Evolutionary conservation across 2,888 invertebrate genomes (phyloP).

Genomic region (Glaucopsyche alexis): DNA sequence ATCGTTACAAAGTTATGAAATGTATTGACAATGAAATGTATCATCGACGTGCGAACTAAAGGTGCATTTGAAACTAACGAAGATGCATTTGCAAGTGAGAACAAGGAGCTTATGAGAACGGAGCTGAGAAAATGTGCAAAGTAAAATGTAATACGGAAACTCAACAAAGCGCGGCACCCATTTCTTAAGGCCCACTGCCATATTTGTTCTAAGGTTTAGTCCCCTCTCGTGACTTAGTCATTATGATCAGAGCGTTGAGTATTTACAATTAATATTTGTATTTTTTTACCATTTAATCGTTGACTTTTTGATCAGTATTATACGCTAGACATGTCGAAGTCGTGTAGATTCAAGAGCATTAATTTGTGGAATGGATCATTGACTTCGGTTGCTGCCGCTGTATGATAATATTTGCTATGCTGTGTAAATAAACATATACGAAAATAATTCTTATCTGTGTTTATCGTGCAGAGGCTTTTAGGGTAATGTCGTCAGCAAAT

Average conservation of each 20-base stretch:
- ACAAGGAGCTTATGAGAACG: neutral
- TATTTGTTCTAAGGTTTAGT: slow-evolving; percentile 11
- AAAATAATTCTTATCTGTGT: neutral
- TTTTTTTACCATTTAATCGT: neutral
- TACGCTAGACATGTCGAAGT: neutral
- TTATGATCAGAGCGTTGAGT: neutral
- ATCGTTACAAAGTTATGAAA: neutral
- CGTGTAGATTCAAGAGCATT: neutral
- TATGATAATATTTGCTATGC: neutral
- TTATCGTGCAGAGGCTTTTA: neutral
- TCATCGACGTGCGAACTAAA: neutral
- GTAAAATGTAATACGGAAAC: neutral
- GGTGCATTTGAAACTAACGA: neutral
- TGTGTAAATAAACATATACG: slow-evolving; percentile 2
- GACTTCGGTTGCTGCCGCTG: neutral
- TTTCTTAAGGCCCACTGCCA: neutral
- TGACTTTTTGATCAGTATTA: neutral
- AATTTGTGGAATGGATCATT: neutral
- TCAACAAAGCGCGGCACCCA: neutral
- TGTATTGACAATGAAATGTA: too few relatives aligned
- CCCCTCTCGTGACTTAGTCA: neutral
- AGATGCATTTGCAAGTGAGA: neutral
- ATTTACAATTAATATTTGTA: neutral
- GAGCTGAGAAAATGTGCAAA: neutral
- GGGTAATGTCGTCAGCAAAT: too few relatives aligned